These are phyloP conservation scores for Cyanoliseus patagonus DNA, from an alignment of 2,113 vertebrate genomes.

Conservation along the genomic window DNA sequence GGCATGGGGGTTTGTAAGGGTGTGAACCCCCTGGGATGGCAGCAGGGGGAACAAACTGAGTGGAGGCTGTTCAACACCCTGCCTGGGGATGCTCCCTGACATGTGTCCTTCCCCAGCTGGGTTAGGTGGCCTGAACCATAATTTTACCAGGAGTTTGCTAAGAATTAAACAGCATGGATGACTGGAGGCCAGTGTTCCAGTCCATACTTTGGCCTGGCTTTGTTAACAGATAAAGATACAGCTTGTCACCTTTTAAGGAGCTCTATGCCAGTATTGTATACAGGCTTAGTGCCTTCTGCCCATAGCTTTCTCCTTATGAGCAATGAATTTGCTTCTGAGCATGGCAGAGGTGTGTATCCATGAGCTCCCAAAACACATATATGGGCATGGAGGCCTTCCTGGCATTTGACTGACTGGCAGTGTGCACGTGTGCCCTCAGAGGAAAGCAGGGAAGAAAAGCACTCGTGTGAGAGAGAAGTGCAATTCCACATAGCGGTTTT, in stretches of 20 bases:
- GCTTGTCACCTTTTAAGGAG: neutral
- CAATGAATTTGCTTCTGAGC: neutral
- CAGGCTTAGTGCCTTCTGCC: neutral
- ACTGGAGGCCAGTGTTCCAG: neutral
- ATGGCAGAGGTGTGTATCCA: neutral
- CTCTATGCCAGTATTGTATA: neutral
- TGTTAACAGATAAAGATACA: neutral
- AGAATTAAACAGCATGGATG: neutral
- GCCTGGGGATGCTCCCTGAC: neutral
- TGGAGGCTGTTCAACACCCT: neutral
- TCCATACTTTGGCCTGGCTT: neutral
- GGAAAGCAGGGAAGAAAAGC: neutral
- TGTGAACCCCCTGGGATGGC: neutral
- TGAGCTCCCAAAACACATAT: neutral
- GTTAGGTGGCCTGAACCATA: neutral
- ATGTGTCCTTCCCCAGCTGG: neutral
- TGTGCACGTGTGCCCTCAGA: accelerated
- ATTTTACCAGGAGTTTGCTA: neutral
- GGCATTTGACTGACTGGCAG: neutral
- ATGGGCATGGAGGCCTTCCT: neutral
- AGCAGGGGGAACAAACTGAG: neutral
- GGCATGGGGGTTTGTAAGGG: accelerated
- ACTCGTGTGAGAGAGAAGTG: neutral
- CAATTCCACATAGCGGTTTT: accelerated
- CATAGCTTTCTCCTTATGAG: neutral